Evolutionary conservation across 2,888 invertebrate species (phyloP).

Genomic region (Amiota mariae): DNA sequence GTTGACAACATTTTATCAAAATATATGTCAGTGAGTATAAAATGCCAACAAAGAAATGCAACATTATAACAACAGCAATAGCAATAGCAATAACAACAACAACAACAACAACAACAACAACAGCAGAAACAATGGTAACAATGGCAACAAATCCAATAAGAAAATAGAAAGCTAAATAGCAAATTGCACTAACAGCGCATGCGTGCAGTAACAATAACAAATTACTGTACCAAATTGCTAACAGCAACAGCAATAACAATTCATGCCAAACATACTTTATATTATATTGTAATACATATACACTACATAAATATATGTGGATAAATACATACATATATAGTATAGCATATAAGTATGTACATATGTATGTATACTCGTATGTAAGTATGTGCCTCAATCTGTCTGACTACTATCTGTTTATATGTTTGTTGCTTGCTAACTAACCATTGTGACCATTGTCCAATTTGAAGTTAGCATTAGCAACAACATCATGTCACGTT

Average conservation of each 20-base stretch:
- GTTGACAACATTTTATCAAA: not conserved
- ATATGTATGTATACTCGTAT: not conserved
- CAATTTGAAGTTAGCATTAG: not conserved
- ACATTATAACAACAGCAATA: not conserved
- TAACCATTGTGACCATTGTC: not conserved
- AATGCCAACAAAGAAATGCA: not conserved
- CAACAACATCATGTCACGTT: not conserved
- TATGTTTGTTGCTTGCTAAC: not conserved
- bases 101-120: not conserved
- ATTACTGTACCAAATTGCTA: slow-evolving; percentile 24
- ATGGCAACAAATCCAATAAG: not conserved
- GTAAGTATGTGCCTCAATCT: no score
- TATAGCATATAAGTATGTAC: no score
- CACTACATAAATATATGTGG: no score
- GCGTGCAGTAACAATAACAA: slow-evolving; percentile 16
- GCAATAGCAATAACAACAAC: not conserved
- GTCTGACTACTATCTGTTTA: not conserved
- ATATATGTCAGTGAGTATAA: not conserved
- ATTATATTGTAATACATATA: no score
- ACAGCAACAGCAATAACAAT: slow-evolving; percentile 10
- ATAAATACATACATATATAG: not conserved
- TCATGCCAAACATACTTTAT: no score
- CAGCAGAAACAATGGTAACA: not conserved
- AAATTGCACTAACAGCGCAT: slow-evolving; percentile 24
- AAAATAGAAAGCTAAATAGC: slow-evolving; percentile 16